Evolutionary conservation across 2,113 vertebrate species (phyloP), one percentile per base, ranked within the genome.

Genomic region (Falco punctatus): DNA sequence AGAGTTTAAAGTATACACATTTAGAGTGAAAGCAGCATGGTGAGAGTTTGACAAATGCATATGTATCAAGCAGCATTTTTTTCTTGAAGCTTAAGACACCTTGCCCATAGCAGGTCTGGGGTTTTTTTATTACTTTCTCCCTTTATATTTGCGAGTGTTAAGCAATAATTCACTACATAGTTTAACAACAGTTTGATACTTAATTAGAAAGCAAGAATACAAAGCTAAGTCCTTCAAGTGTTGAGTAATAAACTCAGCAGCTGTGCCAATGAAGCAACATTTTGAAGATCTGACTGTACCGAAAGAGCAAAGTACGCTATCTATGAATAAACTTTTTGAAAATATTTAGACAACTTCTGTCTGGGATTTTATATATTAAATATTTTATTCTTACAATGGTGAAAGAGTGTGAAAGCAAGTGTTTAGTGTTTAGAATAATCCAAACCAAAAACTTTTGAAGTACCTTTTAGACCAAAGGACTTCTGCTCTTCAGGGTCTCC

Each of bases 21-120:
- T 83, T 67, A 22, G 75, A 94, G 8, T 86, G 92, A 97, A 82
- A 62, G 55, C 75, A 94, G 88, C 84, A 91, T 73, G 40, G 95
- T 86, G 55, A 88, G 49, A 58, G 26, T 28, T 40, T 46, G 24
- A 59, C 49, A 5, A n/a, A 35, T 42, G 42, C 72, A 88, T 78
- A 86, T 66, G 40, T 86, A 92, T 46, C 49, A 95, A 84, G 74
- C 42, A 91, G 78, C 86, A 62, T 90, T 95, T 67, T 54, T 51
- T 9, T 71, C 78, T 79, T 51, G 40, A 94, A 92, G 58, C 13
- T 82, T 54, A 82, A 95, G 74, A 96, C 78, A 91, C 6, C 15
- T 71, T 0, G 0, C 5, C 21, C 11, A 40, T 18, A 71, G n/a
- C 18, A 82, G 12, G 32, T 23, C 57, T 40, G 38, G 55, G 84